Evolutionary conservation across 2,888 invertebrate species (phyloP).

Genomic region (Trachelus tabidus): DNA sequence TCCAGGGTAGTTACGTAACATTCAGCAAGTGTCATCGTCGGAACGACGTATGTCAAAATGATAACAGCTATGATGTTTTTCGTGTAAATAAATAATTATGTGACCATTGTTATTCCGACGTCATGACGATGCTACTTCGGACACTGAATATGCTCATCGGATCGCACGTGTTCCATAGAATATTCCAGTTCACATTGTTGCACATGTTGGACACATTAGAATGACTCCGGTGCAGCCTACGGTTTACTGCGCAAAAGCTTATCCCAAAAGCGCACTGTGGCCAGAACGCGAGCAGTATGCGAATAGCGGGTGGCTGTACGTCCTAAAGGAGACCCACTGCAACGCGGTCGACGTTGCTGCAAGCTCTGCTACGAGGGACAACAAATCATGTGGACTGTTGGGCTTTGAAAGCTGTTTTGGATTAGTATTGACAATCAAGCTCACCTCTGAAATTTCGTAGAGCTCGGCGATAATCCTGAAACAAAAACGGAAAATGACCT

Average conservation of each 20-base stretch:
- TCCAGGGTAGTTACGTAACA: background rate
- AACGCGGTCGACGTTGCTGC: background rate
- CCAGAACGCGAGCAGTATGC: background rate
- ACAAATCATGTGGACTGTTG: background rate
- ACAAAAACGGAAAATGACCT: constrained; percentile 23
- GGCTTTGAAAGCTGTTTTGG: background rate
- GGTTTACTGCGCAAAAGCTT: background rate
- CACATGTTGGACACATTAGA: background rate
- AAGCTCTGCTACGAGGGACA: background rate
- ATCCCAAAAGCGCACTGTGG: background rate
- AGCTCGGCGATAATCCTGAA: constrained; percentile 53
- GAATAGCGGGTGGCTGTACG: background rate
- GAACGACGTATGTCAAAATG: background rate
- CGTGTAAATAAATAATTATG: background rate
- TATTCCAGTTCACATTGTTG: background rate
- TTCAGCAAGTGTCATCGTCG: background rate
- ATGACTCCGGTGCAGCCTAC: background rate
- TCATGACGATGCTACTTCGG: no score
- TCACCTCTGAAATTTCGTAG: constrained; percentile 45
- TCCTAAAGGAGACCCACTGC: background rate
- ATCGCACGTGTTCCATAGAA: background rate
- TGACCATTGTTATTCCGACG: no score
- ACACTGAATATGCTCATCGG: background rate
- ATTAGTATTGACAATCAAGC: constrained; percentile 34
- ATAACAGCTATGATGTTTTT: background rate